These are phyloP conservation scores for Acanthurus leucopareius DNA, from an alignment of 2,797 vertebrate genomes.

Conservation along the genomic window DNA sequence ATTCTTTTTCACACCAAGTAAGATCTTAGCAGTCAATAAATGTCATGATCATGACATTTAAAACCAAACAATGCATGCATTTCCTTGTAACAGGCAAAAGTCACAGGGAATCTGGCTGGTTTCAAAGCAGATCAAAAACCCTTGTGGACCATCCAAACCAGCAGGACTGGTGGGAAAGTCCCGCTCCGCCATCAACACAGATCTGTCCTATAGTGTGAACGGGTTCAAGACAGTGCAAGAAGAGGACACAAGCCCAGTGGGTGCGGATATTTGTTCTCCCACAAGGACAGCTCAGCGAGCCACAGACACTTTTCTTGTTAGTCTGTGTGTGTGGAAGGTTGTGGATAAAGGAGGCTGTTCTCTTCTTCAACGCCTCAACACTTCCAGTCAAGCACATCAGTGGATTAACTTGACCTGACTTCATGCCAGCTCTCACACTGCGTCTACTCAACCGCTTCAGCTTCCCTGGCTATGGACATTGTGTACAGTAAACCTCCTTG, in stretches of 20 bases:
- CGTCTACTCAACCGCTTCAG: constrained; percentile 20
- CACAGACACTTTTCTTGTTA: neutral
- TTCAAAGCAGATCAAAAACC: constrained; percentile 8
- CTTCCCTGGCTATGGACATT: constrained; percentile 3
- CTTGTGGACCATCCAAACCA: neutral
- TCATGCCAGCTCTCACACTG: constrained; percentile 26
- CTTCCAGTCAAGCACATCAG: constrained; percentile 32
- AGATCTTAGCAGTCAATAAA: neutral
- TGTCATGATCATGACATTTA: neutral
- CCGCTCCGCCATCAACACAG: neutral
- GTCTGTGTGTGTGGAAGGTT: neutral
- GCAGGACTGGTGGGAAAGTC: constrained; percentile 1
- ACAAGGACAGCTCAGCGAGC: constrained; percentile 6
- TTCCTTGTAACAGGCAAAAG: neutral
- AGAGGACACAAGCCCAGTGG: constrained; percentile 12
- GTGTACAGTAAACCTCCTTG: constrained; percentile 12
- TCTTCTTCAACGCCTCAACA: constrained; percentile 30
- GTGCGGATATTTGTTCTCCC: constrained; percentile 41
- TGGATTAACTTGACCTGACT: constrained; percentile 40
- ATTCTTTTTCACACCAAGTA: neutral
- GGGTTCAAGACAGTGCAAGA: constrained; percentile 17
- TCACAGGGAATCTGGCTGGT: neutral
- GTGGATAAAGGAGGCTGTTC: constrained; percentile 10
- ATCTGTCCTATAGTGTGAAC: constrained; percentile 25
- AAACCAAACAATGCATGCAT: constrained; percentile 5